Base-by-base conservation (phyloP, 2,888 invertebrate species). In the Lordiphosa andalusiaca region DNA sequence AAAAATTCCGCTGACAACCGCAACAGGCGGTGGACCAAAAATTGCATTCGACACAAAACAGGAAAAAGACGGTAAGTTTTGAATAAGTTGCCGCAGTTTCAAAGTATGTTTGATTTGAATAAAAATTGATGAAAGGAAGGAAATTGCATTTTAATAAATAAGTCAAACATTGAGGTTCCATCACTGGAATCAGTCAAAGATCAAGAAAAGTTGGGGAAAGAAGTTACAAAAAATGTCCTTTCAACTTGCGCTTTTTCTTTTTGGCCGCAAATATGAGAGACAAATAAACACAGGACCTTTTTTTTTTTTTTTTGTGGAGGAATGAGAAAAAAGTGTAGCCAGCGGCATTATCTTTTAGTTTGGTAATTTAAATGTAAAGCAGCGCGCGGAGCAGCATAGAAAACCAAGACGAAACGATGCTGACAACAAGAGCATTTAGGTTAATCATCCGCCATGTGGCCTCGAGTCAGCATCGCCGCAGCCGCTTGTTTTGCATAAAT, bases 361-460 rank as follows among this genome's bases (percentile, higher is more conserved):
- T 66, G 61, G 59, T 66, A 73, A 73, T 84, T 80, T 67, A 69
- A 84, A 81, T 81, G 82, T 66, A 66, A 73, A 81, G 65, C 51
- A 65, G 50, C 53, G 30, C 30, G 38, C 46, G 42, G 37, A 41
- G 49, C 46, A 49, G 40, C 25, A 52, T 72, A 40, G 55, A 51
- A 64, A 70, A 56, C 46, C 63, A 66, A 63, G 59, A 47, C 50
- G 58, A 53, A 52, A 38, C 46, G 53, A 53, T 48, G 51, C 42
- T 49, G 59, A 53, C 62, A 64, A 59, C 57, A 53, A 49, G 47
- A 67, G 68, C 53, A 73, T 71, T 84, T 71, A 67, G 82, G 84
- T 73, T 80, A 81, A 73, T 81, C 80, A 84, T 77, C 77, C 84
- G 80, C 82, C 71, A 55, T 69, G 69, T 67, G 48, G 64, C 60